A percentile compares a stretch with the other conserved stretches of the same genome.
Evolutionary conservation across 1,140 invertebrate species (phyloP).

Genomic region (Euwallacea fornicatus): DNA sequence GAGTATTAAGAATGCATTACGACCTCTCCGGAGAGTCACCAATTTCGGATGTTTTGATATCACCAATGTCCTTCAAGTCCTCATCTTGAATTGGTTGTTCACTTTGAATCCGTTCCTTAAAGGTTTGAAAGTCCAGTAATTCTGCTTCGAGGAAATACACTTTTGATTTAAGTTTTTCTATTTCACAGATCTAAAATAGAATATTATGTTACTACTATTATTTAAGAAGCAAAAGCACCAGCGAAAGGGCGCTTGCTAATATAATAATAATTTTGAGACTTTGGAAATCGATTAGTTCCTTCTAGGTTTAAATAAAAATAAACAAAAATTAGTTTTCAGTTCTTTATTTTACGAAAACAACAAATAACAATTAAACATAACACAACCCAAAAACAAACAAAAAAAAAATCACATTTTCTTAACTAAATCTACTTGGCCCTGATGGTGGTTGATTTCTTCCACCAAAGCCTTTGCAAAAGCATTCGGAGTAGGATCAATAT

Average conservation of each 20-base stretch:
- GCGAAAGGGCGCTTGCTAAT: too few species aligned
- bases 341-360: slow-evolving; percentile 2
- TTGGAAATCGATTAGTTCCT: too few species aligned
- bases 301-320: too few species aligned
- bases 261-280: too few species aligned
- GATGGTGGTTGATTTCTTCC: slow-evolving; percentile 60
- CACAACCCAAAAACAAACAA: not conserved
- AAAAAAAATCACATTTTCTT: slow-evolving; percentile 19
- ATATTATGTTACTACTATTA: not conserved
- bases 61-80: not conserved
- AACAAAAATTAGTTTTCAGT: not conserved
- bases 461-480: slow-evolving; percentile 61
- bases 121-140: slow-evolving; percentile 12
- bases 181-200: slow-evolving; percentile 25
- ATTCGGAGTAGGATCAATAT: slow-evolving; percentile 65
- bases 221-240: not conserved
- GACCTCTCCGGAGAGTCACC: slow-evolving; percentile 50
- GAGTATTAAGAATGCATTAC: not conserved
- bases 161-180: slow-evolving; percentile 34
- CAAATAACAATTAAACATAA: slow-evolving; percentile 12
- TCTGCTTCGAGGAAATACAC: slow-evolving; percentile 28
- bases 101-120: slow-evolving; percentile 25
- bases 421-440: slow-evolving; percentile 40
- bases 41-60: slow-evolving; percentile 39
- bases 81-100: slow-evolving; percentile 15